Evolutionary conservation across 2,888 invertebrate genomes (phyloP), one percentile per base, ranked within the genome.

Genomic region (Cartodere bifasciata): DNA sequence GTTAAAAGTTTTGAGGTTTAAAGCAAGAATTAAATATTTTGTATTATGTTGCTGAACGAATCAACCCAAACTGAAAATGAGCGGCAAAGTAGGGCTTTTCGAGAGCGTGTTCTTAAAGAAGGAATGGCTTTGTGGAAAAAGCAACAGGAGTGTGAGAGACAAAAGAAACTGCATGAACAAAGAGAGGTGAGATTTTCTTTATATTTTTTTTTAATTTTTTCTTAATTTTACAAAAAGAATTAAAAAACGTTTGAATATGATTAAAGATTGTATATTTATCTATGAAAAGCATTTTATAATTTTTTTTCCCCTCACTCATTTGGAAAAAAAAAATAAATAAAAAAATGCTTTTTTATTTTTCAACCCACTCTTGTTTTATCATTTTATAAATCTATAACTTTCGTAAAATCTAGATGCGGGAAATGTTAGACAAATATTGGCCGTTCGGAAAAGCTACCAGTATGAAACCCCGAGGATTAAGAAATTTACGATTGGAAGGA

Each of bases 341-440:
- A n/a, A n/a, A n/a, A n/a, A n/a, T n/a, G n/a, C n/a, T n/a, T n/a
- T n/a, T n/a, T n/a, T n/a, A n/a, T n/a, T n/a, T n/a, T 28, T 16
- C 14, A 27, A 27, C 7, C 11, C 7, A 27, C 15, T 5, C n/a
- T 29, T 29, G 13, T 31, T 24, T 13, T 16, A n/a, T n/a, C n/a
- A n/a, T n/a, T n/a, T n/a, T n/a, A 16, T 24, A 5, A 25, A 14
- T 17, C 12, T 23, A 25, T 16, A 14, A 10, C 21, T 28, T 23
- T 10, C 12, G 17, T 30, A 21, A 16, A 23, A 42, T 43, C 16
- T 50, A 77, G 77, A 62, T 74, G 39, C 71, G 72, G 32, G 70
- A 72, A 47, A 72, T 81, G 62, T 67, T 79, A 59, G 67, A 73
- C 36, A 71, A 70, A 40, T 82, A 80, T 53, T 77, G 77, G 59